Percentiles rank a stretch among this genome's conserved stretches.
These are phyloP conservation scores for Sebastes schlegelii DNA, from an alignment of 2,113 vertebrate genomes.

Conservation along the genomic window DNA sequence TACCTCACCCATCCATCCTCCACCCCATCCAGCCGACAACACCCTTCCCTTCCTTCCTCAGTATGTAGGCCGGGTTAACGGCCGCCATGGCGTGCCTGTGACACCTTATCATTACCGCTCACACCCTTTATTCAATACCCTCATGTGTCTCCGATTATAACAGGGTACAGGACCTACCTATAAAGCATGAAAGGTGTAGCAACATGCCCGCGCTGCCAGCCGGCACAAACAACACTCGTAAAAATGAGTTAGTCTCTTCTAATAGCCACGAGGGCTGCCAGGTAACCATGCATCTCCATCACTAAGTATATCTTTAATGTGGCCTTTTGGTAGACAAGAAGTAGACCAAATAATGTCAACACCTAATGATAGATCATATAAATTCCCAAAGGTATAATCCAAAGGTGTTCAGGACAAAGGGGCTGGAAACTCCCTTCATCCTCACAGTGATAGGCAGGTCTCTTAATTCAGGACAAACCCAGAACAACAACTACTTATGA, in stretches of 20 bases:
- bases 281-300: neutral
- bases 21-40: constrained; percentile 12
- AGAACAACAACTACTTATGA: neutral
- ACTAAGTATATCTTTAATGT: no score
- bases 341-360: neutral
- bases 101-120: constrained; percentile 54
- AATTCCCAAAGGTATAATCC: neutral
- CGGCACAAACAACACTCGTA: neutral
- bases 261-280: neutral
- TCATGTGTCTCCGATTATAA: constrained; percentile 16
- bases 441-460: neutral
- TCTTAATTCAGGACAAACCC: neutral
- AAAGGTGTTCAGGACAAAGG: neutral
- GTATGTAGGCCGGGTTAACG: constrained; percentile 9
- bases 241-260: neutral
- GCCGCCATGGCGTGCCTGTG: neutral
- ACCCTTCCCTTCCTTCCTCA: constrained; percentile 30
- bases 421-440: neutral
- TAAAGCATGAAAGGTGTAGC: constrained; percentile 19
- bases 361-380: neutral
- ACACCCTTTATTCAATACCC: constrained; percentile 45
- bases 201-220: neutral
- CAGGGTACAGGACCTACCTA: neutral
- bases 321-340: neutral
- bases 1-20: constrained; percentile 7